Base-by-base conservation (phyloP, 2,888 invertebrate species). In the Pollenia angustigena region DNA sequence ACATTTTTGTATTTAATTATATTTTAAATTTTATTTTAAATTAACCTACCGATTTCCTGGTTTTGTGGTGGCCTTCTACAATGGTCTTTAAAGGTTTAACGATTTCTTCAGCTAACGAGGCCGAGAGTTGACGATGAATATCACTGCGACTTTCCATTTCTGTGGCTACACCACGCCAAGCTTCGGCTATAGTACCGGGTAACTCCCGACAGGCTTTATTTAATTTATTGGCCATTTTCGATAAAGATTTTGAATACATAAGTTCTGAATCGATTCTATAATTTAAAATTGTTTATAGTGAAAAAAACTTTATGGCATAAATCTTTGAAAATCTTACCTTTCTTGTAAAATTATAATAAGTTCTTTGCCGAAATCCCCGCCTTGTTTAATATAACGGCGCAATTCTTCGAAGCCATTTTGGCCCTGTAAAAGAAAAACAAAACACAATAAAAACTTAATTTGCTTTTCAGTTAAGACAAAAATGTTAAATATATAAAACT, bases 361-460 rank as follows among this genome's bases (percentile, higher is more conserved):
- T 92, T 99, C 98, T 92, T 98, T 98, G 94, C 98, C 98, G 93
- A 98, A 98, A 92, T 98, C 98, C 66, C 97, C 97, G 56, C 98
- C 98, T 93, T 98, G 98, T 93, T 98, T 98, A 90, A 99, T 97
- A 92, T 97, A 98, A 89, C 97, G 95, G 82, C 98, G 95, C 69
- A 99, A 94, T 93, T 98, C 98, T 91, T 98, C 98, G 93, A 98
- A 99, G 42, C 98, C 98, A 93, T 97, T 97, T 94, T 97, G 97
- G 87, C 96, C 98, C 98, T 98, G 95, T 60, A 95, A 95, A 89
- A 54, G 54, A 88, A 81, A 16, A 64, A 76, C 52, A 12, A 50
- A 42, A 50, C 54, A 42, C 4, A 46, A 16, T 9, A 54, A 42
- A 11, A 52, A 56, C 52, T 56, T 10, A 68, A 4, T 46, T 46